These are phyloP conservation scores for Megalurothrips usitatus DNA, from an alignment of 2,888 invertebrate genomes.

Conservation along the genomic window DNA sequence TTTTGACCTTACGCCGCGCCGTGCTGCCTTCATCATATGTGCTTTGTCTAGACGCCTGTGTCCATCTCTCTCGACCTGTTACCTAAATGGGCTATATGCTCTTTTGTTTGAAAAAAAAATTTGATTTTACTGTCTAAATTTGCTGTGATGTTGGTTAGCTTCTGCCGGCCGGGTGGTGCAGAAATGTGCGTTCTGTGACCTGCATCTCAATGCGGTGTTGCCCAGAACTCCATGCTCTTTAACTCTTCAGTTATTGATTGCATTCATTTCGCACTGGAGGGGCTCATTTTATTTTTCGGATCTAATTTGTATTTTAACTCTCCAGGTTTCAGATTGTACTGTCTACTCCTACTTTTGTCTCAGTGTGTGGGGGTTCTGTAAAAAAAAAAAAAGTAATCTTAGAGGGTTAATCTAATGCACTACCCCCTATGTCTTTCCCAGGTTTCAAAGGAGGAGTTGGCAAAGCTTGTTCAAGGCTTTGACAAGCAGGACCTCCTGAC, in stretches of 20 bases:
- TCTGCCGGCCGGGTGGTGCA: not conserved
- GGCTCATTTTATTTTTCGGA: too few relatives aligned
- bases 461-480: constrained; percentile 84
- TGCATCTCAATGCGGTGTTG: not conserved
- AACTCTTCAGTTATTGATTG: not conserved
- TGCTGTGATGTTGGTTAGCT: not conserved
- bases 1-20: too few relatives aligned
- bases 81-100: too few relatives aligned
- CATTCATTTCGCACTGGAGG: too few relatives aligned
- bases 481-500: constrained; percentile 85
- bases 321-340: too few relatives aligned
- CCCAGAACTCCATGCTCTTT: not conserved
- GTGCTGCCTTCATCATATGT: too few relatives aligned
- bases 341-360: too few relatives aligned
- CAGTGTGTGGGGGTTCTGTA: too few relatives aligned
- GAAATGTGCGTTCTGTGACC: constrained; percentile 4
- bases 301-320: too few relatives aligned
- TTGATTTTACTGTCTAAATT: too few relatives aligned
- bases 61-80: not conserved
- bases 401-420: constrained; percentile 42
- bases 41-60: not conserved
- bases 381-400: too few relatives aligned
- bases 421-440: constrained; percentile 42
- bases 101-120: too few relatives aligned
- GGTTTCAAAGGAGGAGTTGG: constrained; percentile 89